Percentiles rank a stretch among this genome's conserved stretches.
These are phyloP conservation scores for Hepsetus odoe DNA, from an alignment of 2,113 vertebrate species.

Conservation along the genomic window DNA sequence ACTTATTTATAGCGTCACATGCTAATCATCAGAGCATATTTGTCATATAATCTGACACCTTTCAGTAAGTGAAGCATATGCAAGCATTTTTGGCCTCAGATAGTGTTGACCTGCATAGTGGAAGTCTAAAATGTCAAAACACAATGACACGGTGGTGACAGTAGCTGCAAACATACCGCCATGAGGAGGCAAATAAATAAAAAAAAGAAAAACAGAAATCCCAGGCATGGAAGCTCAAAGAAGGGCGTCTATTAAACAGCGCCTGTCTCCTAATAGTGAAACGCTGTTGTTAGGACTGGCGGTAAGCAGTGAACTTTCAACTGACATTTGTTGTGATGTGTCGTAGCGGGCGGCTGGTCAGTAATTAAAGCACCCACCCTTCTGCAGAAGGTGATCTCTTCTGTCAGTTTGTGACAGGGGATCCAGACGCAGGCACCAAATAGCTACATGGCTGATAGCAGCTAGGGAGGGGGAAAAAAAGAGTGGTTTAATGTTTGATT, in stretches of 20 bases:
- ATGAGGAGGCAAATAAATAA: not conserved
- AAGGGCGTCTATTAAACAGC: constrained; percentile 70
- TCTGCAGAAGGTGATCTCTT: constrained; percentile 76
- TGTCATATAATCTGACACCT: no score
- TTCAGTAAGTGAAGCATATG: not conserved
- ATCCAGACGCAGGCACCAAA: constrained; percentile 75
- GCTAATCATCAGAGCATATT: no score
- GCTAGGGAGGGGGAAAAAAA: constrained; percentile 62
- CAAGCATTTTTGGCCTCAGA: not conserved
- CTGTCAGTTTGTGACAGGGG: constrained; percentile 84
- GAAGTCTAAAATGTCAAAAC: not conserved
- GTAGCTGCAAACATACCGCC: not conserved
- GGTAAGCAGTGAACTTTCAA: constrained; percentile 75
- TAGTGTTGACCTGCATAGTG: not conserved
- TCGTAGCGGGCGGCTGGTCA: constrained; percentile 71
- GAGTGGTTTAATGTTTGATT: constrained; percentile 75
- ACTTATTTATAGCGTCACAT: no score
- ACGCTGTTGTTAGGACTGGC: constrained; percentile 63
- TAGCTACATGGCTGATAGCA: constrained; percentile 77
- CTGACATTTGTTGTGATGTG: constrained; percentile 82
- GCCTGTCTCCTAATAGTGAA: constrained; percentile 74
- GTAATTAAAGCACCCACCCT: constrained; percentile 84
- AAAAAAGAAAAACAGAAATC: not conserved
- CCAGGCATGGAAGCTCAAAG: constrained; percentile 19
- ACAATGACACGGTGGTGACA: not conserved